A percentile compares a stretch with the other conserved stretches of the same genome.
Conservation (phyloP, 2,113 vertebrate genomes). For the Equus quagga region DNA sequence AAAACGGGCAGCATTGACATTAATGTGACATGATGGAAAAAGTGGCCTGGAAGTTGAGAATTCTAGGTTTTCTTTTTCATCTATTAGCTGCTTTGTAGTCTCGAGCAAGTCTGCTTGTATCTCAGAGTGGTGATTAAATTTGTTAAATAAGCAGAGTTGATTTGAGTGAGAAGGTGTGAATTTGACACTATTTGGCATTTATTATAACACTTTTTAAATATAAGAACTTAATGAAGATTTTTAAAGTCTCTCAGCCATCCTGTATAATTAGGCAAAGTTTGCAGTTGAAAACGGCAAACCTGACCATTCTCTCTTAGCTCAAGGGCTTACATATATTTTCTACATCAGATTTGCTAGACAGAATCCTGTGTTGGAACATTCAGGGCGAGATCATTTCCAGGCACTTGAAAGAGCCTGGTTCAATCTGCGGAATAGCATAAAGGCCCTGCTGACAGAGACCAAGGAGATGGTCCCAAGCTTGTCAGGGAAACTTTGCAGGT, state of each 20-base stretch:
- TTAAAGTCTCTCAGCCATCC: background rate
- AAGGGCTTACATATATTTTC: background rate
- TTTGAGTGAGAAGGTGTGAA: background rate
- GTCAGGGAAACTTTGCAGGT: background rate
- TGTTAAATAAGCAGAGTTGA: background rate
- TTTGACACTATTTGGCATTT: background rate
- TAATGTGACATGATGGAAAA: background rate
- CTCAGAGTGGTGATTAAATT: background rate
- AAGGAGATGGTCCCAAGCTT: background rate
- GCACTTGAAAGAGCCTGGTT: background rate
- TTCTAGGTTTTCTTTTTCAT: background rate
- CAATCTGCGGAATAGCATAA: background rate
- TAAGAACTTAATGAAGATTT: background rate
- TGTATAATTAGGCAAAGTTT: background rate
- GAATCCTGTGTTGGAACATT: background rate
- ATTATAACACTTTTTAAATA: background rate
- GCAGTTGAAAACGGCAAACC: background rate
- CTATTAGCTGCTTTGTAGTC: background rate
- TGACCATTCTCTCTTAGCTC: background rate
- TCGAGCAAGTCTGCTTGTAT: background rate
- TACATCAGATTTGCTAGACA: background rate
- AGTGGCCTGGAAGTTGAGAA: background rate
- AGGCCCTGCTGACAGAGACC: accelerated
- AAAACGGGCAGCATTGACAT: background rate
- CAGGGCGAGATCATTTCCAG: background rate